A percentile compares a stretch with the other conserved stretches of the same genome.
Conservation (phyloP, 2,797 vertebrate species). For the Lepidocolaptes lacrymiger region DNA sequence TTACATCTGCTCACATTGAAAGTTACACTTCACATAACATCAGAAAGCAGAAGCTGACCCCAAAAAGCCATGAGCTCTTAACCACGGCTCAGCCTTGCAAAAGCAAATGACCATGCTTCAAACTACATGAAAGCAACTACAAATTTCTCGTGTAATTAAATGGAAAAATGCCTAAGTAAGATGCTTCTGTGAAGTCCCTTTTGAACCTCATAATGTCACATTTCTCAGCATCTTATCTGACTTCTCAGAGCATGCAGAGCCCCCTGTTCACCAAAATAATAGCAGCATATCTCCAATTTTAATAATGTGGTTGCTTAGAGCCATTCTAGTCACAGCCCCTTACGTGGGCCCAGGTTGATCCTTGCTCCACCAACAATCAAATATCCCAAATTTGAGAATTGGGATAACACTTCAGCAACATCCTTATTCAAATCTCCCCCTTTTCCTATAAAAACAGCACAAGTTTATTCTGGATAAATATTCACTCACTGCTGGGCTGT, state of each 20-base stretch:
- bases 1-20: fast-evolving
- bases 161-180: not conserved
- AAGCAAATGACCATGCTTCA: not conserved
- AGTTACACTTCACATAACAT: not conserved
- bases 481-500: not conserved
- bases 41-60: not conserved
- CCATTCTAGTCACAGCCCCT: not conserved
- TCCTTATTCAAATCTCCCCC: not conserved
- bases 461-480: not conserved
- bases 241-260: not conserved
- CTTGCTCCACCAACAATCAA: not conserved
- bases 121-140: not conserved
- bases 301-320: not conserved
- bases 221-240: not conserved
- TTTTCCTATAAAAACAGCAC: not conserved
- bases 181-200: not conserved
- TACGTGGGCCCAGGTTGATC: not conserved
- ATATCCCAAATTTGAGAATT: fast-evolving
- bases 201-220: too few relatives aligned
- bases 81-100: not conserved
- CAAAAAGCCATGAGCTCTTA: fast-evolving
- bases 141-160: not conserved
- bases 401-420: not conserved
- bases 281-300: not conserved
- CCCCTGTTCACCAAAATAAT: not conserved